Conservation (phyloP, 1,140 invertebrate genomes). For the Armadillidium nasatum region DNA sequence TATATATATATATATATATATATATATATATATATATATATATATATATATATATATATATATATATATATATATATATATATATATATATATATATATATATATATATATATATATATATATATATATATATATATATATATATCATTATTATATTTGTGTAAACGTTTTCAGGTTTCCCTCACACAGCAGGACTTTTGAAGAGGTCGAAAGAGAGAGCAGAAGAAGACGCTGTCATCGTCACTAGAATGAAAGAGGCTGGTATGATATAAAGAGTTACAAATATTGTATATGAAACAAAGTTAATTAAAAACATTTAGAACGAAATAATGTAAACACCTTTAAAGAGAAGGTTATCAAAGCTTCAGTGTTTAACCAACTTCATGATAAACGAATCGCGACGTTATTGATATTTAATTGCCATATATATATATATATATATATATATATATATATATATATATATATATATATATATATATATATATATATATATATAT, state of each 20-base stretch:
- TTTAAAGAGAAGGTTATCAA: too few species aligned
- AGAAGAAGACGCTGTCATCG: conserved; percentile 60
- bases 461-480: not conserved
- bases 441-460: not conserved
- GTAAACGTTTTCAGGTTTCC: conserved; percentile 49
- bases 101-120: conserved; percentile 17
- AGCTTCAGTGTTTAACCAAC: too few species aligned
- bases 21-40: too few species aligned
- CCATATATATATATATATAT: not conserved
- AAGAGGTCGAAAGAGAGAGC: conserved; percentile 56
- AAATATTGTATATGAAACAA: too few species aligned
- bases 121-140: conserved; percentile 21
- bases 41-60: too few species aligned
- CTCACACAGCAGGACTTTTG: conserved; percentile 61
- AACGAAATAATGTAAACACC: too few species aligned
- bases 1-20: too few species aligned
- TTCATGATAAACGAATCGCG: too few species aligned
- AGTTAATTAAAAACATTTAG: too few species aligned
- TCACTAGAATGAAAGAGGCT: conserved; percentile 58
- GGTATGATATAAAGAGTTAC: too few species aligned
- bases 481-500: not conserved
- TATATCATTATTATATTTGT: too few species aligned
- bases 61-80: not conserved
- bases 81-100: too few species aligned
- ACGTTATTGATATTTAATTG: not conserved